Conservation (phyloP, 2,797 vertebrate species). For the Macroramphosus scolopax region DNA sequence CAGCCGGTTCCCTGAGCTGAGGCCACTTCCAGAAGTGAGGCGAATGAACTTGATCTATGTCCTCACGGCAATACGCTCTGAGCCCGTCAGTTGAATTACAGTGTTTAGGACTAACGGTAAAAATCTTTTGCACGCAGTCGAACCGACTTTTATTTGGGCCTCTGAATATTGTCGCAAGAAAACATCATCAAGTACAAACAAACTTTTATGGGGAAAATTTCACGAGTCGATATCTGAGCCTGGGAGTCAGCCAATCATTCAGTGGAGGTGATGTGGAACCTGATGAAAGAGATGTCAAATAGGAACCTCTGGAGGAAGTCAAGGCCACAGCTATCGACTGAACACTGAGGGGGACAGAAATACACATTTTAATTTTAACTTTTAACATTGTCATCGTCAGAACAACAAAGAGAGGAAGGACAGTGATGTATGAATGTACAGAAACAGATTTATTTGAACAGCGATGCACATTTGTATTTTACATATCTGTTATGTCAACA, state of each 20-base stretch:
- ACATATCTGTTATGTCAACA: no score
- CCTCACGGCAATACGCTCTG: neutral
- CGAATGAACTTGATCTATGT: neutral
- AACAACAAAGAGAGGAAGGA: no score
- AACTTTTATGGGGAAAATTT: slow-evolving; percentile 25
- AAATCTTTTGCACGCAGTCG: slow-evolving; percentile 13
- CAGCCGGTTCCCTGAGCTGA: no score
- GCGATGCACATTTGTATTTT: no score
- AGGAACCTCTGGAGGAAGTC: slow-evolving; percentile 9
- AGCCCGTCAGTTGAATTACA: slow-evolving; percentile 6
- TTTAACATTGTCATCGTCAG: no score
- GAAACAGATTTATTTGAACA: no score
- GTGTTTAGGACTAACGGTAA: slow-evolving; percentile 5
- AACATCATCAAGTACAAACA: slow-evolving; percentile 17
- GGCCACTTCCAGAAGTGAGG: no score
- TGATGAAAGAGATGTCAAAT: slow-evolving; percentile 23
- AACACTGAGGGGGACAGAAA: no score
- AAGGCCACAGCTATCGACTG: no score
- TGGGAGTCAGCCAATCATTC: slow-evolving; percentile 25
- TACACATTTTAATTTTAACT: no score
- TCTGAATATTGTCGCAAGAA: slow-evolving; percentile 34
- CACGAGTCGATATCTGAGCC: slow-evolving; percentile 32
- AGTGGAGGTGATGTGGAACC: slow-evolving; percentile 17
- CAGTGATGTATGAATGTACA: no score
- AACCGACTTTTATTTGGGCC: slow-evolving; percentile 26